Conservation (phyloP, 2,888 invertebrate species). For the Aricia artaxerxes region DNA sequence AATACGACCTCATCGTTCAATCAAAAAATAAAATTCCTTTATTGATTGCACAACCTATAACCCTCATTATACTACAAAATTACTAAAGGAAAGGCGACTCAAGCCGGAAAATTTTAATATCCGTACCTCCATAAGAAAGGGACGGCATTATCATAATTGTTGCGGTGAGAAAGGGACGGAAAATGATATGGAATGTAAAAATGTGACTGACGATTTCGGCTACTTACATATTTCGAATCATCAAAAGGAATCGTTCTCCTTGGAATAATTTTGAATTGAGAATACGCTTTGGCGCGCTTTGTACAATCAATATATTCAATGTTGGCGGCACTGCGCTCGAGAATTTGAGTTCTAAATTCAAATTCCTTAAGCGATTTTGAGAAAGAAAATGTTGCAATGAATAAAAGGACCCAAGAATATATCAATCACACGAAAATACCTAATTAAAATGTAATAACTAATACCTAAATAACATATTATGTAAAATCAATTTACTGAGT, state of each 20-base stretch:
- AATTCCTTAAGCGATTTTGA: conserved; percentile 34
- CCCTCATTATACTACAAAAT: conserved; percentile 75
- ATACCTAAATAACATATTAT: too few relatives aligned
- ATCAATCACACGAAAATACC: too few relatives aligned
- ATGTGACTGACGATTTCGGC: conserved; percentile 73
- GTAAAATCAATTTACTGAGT: too few relatives aligned
- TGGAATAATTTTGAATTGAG: conserved; percentile 79
- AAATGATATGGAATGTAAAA: conserved; percentile 55
- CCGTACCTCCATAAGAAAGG: conserved; percentile 62
- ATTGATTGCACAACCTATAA: conserved; percentile 76
- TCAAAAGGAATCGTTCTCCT: conserved; percentile 74
- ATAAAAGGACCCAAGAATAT: neutral
- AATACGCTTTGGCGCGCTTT: conserved; percentile 80
- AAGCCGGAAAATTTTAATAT: conserved; percentile 76
- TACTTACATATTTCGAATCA: conserved; percentile 79
- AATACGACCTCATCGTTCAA: conserved; percentile 3
- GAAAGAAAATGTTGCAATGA: neutral
- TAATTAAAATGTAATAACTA: too few relatives aligned
- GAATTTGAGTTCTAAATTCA: conserved; percentile 53
- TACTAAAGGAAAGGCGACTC: conserved; percentile 74
- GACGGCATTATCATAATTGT: conserved; percentile 51
- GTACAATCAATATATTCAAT: conserved; percentile 80
- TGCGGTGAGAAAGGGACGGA: conserved; percentile 35
- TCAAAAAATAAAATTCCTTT: conserved; percentile 43
- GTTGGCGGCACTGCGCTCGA: conserved; percentile 68